Conservation (phyloP, 2,113 vertebrate genomes). For the Marmota monax region DNA sequence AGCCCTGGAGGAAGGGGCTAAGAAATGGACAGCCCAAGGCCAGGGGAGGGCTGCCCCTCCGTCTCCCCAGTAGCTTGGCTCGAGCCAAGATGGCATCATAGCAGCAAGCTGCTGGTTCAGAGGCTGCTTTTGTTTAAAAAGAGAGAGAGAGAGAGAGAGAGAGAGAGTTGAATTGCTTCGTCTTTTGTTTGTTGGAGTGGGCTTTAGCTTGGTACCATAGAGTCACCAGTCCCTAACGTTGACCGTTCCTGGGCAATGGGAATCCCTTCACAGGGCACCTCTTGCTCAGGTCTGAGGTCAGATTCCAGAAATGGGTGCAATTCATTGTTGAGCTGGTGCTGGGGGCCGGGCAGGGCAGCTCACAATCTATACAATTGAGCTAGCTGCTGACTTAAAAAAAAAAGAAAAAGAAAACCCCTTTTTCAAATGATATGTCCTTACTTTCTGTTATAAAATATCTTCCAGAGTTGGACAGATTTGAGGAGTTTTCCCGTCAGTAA, state of each 20-base stretch:
- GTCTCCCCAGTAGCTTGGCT: rapidly evolving
- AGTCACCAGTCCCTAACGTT: background rate
- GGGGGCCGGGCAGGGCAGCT: too few relatives aligned
- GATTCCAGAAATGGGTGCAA: rapidly evolving
- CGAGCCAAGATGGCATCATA: rapidly evolving
- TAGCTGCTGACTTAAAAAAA: background rate
- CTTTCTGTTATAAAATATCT: background rate
- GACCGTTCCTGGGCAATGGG: rapidly evolving
- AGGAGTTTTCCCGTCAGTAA: too few relatives aligned
- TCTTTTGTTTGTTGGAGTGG: background rate
- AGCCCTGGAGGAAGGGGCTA: background rate
- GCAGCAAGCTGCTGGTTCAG: too few relatives aligned
- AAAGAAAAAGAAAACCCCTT: background rate
- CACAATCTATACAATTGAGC: rapidly evolving
- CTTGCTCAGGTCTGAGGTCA: too few relatives aligned
- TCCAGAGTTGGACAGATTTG: background rate
- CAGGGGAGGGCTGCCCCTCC: background rate
- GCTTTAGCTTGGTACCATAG: rapidly evolving
- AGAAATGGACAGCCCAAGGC: rapidly evolving
- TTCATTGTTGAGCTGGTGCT: rapidly evolving
- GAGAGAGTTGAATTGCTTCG: background rate
- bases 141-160: too few relatives aligned
- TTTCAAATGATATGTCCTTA: background rate
- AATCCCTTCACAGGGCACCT: rapidly evolving
- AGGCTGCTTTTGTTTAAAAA: background rate